Percentiles rank a stretch among this genome's conserved stretches.
Conservation (phyloP, 2,797 vertebrate genomes). For the Characodon lateralis region DNA sequence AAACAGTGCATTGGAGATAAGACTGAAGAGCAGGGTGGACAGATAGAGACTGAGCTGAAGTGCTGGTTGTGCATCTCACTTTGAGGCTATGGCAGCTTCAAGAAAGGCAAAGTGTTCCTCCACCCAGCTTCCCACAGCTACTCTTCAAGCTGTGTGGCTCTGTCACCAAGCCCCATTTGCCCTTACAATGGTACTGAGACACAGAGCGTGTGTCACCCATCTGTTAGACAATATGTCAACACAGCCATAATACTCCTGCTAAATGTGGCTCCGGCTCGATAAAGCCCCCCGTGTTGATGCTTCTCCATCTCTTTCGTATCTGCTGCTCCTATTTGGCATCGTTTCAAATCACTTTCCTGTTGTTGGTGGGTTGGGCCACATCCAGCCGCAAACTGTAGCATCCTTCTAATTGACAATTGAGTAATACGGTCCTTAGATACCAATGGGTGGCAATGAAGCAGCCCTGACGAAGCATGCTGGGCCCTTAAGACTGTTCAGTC, state of each 20-base stretch:
- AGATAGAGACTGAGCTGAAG: conserved; percentile 1
- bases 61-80: conserved; percentile 27
- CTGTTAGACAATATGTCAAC: conserved; percentile 71
- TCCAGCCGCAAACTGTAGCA: neutral
- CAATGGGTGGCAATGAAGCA: neutral
- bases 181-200: conserved; percentile 46
- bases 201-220: conserved; percentile 66
- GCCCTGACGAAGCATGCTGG: neutral
- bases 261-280: conserved; percentile 35
- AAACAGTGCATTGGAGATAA: neutral
- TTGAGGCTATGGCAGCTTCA: conserved; percentile 23
- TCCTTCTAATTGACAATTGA: neutral
- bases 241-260: conserved; percentile 39
- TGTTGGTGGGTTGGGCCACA: neutral
- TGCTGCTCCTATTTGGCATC: neutral
- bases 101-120: conserved; percentile 37
- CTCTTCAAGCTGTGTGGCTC: conserved; percentile 21
- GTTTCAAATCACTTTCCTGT: neutral
- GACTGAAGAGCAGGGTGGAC: neutral
- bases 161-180: conserved; percentile 34
- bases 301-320: neutral
- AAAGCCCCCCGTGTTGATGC: conserved; percentile 7
- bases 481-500: neutral
- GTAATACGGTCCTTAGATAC: conserved; percentile 4
- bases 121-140: conserved; percentile 25